phyloP scores from a whole-genome alignment of 2,113 vertebrate genomes.

The Athene cunicularia region DNA sequence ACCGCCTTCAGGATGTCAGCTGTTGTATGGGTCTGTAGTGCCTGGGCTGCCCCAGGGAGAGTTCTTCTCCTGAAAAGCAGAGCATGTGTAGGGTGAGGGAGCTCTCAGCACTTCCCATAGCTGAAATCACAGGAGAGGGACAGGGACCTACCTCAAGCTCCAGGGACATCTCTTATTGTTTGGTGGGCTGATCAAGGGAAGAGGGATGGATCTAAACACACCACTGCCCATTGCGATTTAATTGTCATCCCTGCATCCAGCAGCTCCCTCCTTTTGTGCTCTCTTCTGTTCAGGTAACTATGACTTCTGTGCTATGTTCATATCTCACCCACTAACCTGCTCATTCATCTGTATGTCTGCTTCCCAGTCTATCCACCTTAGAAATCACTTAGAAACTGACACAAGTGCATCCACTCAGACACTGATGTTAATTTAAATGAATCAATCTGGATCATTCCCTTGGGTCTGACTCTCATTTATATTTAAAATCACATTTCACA shows the following conservation, averaged over 20 bases:
- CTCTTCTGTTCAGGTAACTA: not conserved
- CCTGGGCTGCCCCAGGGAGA: not conserved
- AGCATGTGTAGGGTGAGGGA: not conserved
- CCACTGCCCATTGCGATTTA: not conserved
- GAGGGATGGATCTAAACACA: not conserved
- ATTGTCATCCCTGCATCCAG: not conserved
- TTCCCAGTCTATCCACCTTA: not conserved
- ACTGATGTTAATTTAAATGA: not conserved
- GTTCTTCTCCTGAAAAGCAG: not conserved
- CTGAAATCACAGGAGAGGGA: not conserved
- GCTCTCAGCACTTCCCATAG: not conserved
- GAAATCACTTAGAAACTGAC: not conserved
- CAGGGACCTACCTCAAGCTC: not conserved
- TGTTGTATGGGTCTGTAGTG: not conserved
- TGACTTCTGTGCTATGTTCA: not conserved
- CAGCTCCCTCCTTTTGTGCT: not conserved
- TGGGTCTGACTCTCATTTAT: not conserved
- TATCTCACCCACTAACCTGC: not conserved
- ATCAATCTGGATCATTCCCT: not conserved
- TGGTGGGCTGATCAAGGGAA: not conserved
- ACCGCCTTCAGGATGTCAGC: not conserved
- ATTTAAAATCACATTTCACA: slow-evolving; percentile 26
- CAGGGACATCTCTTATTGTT: not conserved
- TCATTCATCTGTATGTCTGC: not conserved
- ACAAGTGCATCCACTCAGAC: not conserved